These are phyloP conservation scores for Labia minor DNA, from an alignment of 2,888 invertebrate species.

Conservation along the genomic window DNA sequence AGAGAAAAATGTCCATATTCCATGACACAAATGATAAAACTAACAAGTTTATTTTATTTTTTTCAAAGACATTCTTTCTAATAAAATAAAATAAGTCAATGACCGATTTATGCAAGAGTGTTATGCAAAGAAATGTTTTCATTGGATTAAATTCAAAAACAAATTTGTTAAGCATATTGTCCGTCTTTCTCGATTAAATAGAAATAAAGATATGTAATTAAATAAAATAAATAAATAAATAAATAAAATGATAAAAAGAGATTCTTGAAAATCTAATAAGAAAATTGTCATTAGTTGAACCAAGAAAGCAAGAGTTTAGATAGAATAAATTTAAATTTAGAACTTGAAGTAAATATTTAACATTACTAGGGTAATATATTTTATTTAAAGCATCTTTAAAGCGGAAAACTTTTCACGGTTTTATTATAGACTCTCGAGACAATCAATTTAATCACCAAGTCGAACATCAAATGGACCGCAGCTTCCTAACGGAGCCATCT, in stretches of 20 bases:
- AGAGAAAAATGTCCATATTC: no score
- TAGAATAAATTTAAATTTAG: neutral
- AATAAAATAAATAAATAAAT: no score
- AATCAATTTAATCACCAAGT: slow-evolving; percentile 13
- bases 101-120: neutral
- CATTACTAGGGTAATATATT: neutral
- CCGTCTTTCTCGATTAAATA: no score
- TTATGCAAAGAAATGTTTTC: neutral
- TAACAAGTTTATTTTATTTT: no score
- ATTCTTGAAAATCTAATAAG: no score
- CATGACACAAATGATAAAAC: no score
- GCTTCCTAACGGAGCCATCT: slow-evolving; percentile 8
- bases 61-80: neutral
- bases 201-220: no score
- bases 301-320: no score
- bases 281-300: no score
- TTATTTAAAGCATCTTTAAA: slow-evolving; percentile 8
- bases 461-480: slow-evolving; percentile 13
- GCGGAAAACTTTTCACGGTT: slow-evolving; percentile 7
- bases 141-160: neutral
- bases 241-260: no score
- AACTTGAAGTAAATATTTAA: neutral
- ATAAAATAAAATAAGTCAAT: neutral
- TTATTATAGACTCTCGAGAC: slow-evolving; percentile 13
- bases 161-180: no score